phyloP scores from a whole-genome alignment of 2,113 vertebrate species.

The Callionymus lyra region DNA sequence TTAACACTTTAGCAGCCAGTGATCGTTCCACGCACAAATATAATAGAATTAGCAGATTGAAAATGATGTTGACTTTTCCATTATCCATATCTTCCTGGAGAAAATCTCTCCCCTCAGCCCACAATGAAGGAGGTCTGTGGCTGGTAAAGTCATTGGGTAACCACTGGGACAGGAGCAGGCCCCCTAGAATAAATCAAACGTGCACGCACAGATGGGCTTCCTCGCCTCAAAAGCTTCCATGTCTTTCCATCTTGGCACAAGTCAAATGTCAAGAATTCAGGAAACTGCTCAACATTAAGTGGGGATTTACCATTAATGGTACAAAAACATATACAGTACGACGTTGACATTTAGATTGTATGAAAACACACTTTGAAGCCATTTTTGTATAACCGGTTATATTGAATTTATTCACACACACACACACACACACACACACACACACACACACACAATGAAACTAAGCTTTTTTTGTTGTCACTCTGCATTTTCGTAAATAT shows the following conservation, averaged over 20 bases:
- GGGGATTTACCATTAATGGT: background rate
- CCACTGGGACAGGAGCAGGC: constrained; percentile 38
- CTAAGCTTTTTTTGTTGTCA: too few species aligned
- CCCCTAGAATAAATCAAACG: constrained; percentile 47
- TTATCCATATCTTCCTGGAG: constrained; percentile 12
- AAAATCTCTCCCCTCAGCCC: constrained; percentile 9
- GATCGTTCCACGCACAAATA: background rate
- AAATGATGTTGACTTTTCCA: constrained; percentile 61
- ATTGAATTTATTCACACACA: too few species aligned
- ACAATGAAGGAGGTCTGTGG: constrained; percentile 41
- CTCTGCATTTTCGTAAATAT: too few species aligned
- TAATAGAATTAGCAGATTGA: constrained; percentile 52
- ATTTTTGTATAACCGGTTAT: too few species aligned
- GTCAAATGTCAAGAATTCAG: constrained; percentile 5
- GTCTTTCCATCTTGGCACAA: constrained; percentile 9
- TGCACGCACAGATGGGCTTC: constrained; percentile 8
- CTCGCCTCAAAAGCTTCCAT: constrained; percentile 14
- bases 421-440: too few species aligned
- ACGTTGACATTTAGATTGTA: too few species aligned
- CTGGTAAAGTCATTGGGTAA: constrained; percentile 54
- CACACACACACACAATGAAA: too few species aligned
- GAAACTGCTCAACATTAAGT: constrained; percentile 7
- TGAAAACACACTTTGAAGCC: too few species aligned
- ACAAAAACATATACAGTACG: too few species aligned
- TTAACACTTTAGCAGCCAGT: too few species aligned